These are phyloP conservation scores for Drosophila azteca DNA, from an alignment of 1,140 invertebrate species.

Conservation along the genomic window DNA sequence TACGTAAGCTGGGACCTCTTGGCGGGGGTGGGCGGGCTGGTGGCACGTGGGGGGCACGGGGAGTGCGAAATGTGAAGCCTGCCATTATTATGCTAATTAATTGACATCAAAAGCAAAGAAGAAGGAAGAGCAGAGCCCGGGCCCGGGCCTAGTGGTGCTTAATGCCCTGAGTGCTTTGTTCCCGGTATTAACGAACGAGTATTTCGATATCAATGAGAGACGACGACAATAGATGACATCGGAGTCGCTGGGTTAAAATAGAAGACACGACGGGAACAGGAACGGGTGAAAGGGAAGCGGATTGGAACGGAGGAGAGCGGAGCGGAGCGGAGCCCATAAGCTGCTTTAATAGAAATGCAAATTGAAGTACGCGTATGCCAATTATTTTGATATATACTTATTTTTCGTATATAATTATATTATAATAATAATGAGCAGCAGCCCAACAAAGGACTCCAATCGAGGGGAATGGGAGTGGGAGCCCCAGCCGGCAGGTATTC, in stretches of 20 bases:
- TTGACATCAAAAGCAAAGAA: constrained; percentile 68
- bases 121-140: neutral
- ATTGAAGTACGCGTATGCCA: constrained; percentile 72
- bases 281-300: neutral
- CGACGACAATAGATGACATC: constrained; percentile 23
- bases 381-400: constrained; percentile 75
- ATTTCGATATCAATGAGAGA: constrained; percentile 50
- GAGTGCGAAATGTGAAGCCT: constrained; percentile 73
- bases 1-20: constrained; percentile 31
- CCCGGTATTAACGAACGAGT: constrained; percentile 19
- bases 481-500: constrained; percentile 7
- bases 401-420: constrained; percentile 61
- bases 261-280: neutral
- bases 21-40: neutral
- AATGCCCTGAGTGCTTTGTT: constrained; percentile 14
- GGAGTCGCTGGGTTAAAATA: neutral
- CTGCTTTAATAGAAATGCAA: constrained; percentile 80
- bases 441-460: constrained; percentile 45
- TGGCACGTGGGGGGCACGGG: neutral
- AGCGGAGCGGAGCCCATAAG: constrained; percentile 43
- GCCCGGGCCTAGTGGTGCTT: constrained; percentile 3
- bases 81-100: constrained; percentile 81
- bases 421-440: constrained; percentile 69
- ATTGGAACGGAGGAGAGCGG: neutral
- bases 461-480: too few relatives aligned